Evolutionary conservation across 2,113 vertebrate species (phyloP), one percentile per base, ranked within the genome.

Genomic region (Hyperoodon ampullatus): DNA sequence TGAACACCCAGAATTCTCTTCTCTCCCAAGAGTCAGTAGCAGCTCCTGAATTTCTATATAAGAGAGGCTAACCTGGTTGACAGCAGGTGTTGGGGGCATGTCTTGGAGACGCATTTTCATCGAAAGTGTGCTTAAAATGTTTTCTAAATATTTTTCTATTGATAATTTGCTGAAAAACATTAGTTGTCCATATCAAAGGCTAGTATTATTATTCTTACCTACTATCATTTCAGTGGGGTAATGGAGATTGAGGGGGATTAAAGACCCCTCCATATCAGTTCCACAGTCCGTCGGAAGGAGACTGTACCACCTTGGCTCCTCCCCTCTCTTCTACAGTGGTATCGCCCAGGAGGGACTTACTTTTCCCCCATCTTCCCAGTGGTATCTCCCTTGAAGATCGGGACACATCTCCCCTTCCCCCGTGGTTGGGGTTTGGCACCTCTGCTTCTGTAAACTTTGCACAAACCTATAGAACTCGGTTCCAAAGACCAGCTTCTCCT

Each of bases 111-210:
- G n/a, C 24, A 66, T 74, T 95, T 85, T 86, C 65, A 68, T 78
- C 1, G 24, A 66, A 83, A 91, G 44, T 71, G 82, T 53, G 33
- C 33, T 95, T 83, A 78, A 58, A 71, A 63, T 0, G 23, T 72
- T 92, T 88, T 66, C 15, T 50, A 88, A 83, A 58, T 44, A 77
- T 77, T 82, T 95, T 90, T 63, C 42, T 85, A 70, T 71, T 78
- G 65, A 91, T 35, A 61, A 30, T 86, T 68, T 92, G 72, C 42
- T 90, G 77, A 72, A 77, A 94, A 92, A 89, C 30, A 83, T 72
- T 94, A 72, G 12, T 74, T 90, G 83, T 70, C 47, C 66, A 80
- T 58, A 80, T 66, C 10, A n/a, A 86, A 88, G n/a, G 28, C 42
- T 93, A 60, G 63, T 75, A 86, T 81, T 39, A 74, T 84, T 84